Evolutionary conservation across 2,113 vertebrate species (phyloP).

Genomic region (Neopipo cinnamomea): DNA sequence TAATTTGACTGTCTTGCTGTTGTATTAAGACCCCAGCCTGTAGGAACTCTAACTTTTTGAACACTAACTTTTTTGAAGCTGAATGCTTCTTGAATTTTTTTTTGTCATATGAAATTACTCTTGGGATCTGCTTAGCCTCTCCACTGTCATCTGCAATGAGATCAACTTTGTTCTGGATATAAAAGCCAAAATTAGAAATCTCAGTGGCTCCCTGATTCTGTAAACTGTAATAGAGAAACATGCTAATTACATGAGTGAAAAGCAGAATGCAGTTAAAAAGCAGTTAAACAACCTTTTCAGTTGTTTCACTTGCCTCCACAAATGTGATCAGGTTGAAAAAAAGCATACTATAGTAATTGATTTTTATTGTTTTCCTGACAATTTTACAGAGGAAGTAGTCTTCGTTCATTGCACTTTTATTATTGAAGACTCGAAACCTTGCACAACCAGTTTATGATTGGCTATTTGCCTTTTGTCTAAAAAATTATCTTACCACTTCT

Average conservation of each 20-base stretch:
- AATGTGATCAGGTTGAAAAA: background rate
- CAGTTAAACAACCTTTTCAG: background rate
- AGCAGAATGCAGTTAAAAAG: background rate
- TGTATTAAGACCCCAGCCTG: background rate
- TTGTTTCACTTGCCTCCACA: background rate
- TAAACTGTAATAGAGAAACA: background rate
- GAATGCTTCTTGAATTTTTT: background rate
- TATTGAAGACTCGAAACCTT: background rate
- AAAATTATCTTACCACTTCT: background rate
- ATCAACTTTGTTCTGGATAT: background rate
- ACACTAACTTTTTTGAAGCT: background rate
- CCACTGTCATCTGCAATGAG: background rate
- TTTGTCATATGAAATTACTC: background rate
- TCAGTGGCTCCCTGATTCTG: background rate
- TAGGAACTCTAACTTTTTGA: background rate
- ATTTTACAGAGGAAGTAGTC: background rate
- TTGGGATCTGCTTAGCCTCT: background rate
- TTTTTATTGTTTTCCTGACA: background rate
- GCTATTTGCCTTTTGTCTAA: background rate
- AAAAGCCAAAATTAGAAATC: background rate
- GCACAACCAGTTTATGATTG: background rate
- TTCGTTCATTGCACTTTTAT: background rate
- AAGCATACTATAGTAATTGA: rapidly evolving
- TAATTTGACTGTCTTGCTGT: background rate
- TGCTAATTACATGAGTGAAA: background rate